phyloP scores from a whole-genome alignment of 1,140 invertebrate genomes.

The Dendroctonus valens region DNA sequence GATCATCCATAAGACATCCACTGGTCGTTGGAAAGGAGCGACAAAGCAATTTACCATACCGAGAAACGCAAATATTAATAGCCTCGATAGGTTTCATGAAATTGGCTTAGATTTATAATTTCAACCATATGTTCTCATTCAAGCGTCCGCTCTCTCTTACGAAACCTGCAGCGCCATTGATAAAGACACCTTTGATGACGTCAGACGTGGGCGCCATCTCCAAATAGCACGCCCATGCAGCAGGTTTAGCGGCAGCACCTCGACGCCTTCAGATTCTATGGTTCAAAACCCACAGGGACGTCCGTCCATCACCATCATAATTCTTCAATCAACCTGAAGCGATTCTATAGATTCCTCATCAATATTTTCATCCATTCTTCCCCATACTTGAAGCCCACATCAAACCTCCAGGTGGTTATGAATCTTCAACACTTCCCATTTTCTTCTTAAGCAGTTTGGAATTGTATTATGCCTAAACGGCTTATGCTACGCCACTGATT shows the following conservation, averaged over 20 bases:
- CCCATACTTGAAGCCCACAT: too few species aligned
- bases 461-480: not conserved
- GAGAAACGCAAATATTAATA: not conserved
- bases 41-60: too few species aligned
- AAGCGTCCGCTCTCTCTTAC: conserved; percentile 23
- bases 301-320: not conserved
- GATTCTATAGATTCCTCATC: too few species aligned
- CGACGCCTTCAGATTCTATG: conserved; percentile 17
- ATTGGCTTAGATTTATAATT: conserved; percentile 1
- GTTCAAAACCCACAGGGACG: conserved; percentile 15
- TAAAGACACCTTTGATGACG: conserved; percentile 25
- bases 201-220: conserved; percentile 26
- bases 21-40: too few species aligned
- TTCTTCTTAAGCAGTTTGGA: not conserved
- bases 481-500: conserved; percentile 16
- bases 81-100: conserved; percentile 14
- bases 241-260: conserved; percentile 11
- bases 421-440: too few species aligned
- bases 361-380: too few species aligned
- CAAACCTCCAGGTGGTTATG: too few species aligned
- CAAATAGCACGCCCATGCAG: conserved; percentile 27
- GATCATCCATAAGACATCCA: too few species aligned
- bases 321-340: too few species aligned
- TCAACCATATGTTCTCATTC: conserved; percentile 19
- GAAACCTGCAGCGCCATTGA: conserved; percentile 22